Evolutionary conservation across 2,888 invertebrate genomes (phyloP), one percentile per base, ranked within the genome.

Genomic region (Melikaiella ostensackeni): DNA sequence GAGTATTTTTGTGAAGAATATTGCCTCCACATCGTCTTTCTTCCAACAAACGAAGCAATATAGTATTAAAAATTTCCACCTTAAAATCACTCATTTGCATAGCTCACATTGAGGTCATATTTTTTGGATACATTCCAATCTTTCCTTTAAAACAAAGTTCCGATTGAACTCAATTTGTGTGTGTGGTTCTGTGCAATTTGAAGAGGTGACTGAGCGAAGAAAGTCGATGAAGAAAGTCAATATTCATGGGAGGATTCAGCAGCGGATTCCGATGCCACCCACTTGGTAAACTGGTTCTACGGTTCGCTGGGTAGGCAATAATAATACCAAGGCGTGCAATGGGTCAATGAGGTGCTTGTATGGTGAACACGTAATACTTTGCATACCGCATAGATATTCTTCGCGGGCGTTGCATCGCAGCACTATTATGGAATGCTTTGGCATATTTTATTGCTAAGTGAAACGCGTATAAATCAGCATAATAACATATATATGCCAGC

Each of bases 41-140:
- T 82, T 92, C 92, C 77, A 93, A 84, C 55, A 94, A 85, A 21
- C 91, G 91, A 55, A 93, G 82, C 79, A 94, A n/a, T n/a, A n/a
- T n/a, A n/a, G n/a, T n/a, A n/a, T n/a, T n/a, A n/a, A n/a, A n/a
- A n/a, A n/a, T n/a, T n/a, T n/a, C n/a, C n/a, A n/a, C n/a, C n/a
- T n/a, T n/a, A n/a, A n/a, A n/a, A n/a, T n/a, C n/a, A n/a, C n/a
- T n/a, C n/a, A n/a, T n/a, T n/a, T n/a, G n/a, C n/a, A n/a, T n/a
- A n/a, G n/a, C n/a, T n/a, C n/a, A n/a, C n/a, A n/a, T n/a, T n/a
- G n/a, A n/a, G n/a, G n/a, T n/a, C n/a, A n/a, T n/a, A n/a, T n/a
- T n/a, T n/a, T n/a, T n/a, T n/a, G n/a, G n/a, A 0, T 11, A 38
- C 13, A 2, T 38, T 38, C 13, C 13, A 38, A 11, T 38, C 38